Conservation (phyloP, 2,797 vertebrate genomes). For the Diceros bicornis region DNA sequence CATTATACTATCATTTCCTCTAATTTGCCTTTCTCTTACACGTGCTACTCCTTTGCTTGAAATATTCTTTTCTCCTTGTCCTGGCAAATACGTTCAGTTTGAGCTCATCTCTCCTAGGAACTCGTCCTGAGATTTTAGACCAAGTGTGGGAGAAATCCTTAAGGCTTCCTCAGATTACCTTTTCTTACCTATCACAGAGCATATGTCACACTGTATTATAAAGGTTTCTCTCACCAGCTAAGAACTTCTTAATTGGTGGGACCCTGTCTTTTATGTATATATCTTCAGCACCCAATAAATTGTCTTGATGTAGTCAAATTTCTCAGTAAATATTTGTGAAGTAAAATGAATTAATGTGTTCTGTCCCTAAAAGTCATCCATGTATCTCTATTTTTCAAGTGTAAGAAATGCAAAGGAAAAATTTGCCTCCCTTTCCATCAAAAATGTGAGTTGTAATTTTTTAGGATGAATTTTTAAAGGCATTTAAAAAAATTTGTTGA, state of each 20-base stretch:
- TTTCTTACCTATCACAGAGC: background rate
- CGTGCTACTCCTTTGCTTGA: background rate
- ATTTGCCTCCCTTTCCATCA: background rate
- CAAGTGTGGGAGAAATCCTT: background rate
- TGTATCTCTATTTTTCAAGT: background rate
- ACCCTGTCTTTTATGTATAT: background rate
- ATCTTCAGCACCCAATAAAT: background rate
- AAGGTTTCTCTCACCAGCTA: background rate
- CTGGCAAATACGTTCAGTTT: background rate
- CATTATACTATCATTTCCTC: background rate
- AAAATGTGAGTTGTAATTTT: slow-evolving; percentile 14
- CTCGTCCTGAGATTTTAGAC: background rate
- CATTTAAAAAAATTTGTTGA: background rate
- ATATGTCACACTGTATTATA: background rate
- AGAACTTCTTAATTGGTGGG: background rate
- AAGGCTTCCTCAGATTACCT: background rate
- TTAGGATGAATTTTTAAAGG: background rate
- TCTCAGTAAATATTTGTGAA: background rate
- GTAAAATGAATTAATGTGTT: background rate
- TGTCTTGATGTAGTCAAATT: background rate
- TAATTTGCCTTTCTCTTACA: background rate
- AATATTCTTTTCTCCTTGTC: background rate
- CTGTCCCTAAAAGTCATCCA: background rate
- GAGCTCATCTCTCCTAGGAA: background rate
- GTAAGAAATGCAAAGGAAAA: background rate